Base-by-base conservation (phyloP, 2,113 vertebrate species). In the Rhinogobius similis region DNA sequence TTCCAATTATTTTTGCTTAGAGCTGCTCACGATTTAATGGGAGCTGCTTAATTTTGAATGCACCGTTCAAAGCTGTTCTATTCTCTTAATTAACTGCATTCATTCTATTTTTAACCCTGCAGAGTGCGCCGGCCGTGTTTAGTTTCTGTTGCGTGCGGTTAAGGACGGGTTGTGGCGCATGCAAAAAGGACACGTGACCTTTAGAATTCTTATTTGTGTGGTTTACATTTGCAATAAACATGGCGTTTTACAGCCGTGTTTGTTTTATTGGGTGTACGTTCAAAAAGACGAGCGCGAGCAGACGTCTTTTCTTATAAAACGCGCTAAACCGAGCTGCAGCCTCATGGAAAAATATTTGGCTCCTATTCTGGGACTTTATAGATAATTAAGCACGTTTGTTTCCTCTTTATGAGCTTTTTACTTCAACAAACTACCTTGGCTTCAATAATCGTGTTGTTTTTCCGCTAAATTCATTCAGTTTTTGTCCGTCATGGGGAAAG, bases 281-380 rank as follows among this genome's bases (percentile, higher is more conserved):
- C 23, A 26, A 61, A 26, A 78, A 66, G 2, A 58, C 32, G n/a
- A 23, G 64, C 56, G 65, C 46, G 23, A 58, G 39, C 66, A 82
- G 43, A 73, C 39, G 5, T 44, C 29, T 67, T 68, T 69, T 63
- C 24, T 32, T 26, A 43, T 70, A 48, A 65, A 78, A 50, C 56
- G 29, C 56, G 29, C 56, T 10, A 20, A 67, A 14, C 36, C 14
- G 36, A 70, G 62, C 27, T 32, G 59, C 43, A 11, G 43, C n/a
- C 58, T 70, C 46, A 46, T 63, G 59, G 68, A 70, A 63, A 44
- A 16, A 32, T 23, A 44, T 36, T 68, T 55, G 61, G 48, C 10
- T 50, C 43, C 24, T 43, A 5, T 10, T 10, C 26, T 52, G 2
- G 32, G 10, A 52, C 66, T 76, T 73, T 44, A 64, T 70, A 11